Conservation (phyloP, 2,888 invertebrate genomes). For the Ctena decussata region DNA sequence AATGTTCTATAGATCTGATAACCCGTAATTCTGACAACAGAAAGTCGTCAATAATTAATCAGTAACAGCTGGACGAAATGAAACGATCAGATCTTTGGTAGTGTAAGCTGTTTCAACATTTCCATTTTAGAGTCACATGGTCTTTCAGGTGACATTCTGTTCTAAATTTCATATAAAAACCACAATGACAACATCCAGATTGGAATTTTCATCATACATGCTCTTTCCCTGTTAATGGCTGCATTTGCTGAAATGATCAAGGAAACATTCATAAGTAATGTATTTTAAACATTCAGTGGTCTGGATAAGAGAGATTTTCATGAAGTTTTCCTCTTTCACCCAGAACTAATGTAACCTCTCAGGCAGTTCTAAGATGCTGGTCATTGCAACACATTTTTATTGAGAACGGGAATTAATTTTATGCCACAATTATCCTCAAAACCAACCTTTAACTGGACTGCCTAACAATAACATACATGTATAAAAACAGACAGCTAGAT, state of each 20-base stretch:
- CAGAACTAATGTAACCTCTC: too few relatives aligned
- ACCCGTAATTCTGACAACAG: background rate
- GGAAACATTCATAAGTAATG: too few relatives aligned
- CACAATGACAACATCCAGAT: background rate
- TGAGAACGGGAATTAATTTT: too few relatives aligned
- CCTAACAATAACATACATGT: too few relatives aligned
- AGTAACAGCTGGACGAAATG: background rate
- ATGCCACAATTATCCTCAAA: too few relatives aligned
- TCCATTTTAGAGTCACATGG: background rate
- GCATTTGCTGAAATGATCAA: conserved; percentile 70
- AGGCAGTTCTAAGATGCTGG: too few relatives aligned
- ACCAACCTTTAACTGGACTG: too few relatives aligned
- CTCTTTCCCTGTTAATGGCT: conserved; percentile 60
- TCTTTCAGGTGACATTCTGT: background rate
- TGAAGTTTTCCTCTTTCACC: too few relatives aligned
- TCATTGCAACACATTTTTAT: too few relatives aligned
- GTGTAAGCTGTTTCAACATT: background rate
- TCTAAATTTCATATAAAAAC: background rate
- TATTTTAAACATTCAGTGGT: too few relatives aligned
- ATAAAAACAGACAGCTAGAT: too few relatives aligned
- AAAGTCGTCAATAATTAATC: background rate
- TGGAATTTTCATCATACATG: background rate
- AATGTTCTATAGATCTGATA: conserved; percentile 3
- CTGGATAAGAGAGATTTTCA: too few relatives aligned
- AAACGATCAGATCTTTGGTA: background rate